Percentiles rank a stretch among this genome's conserved stretches.
Evolutionary conservation across 2,797 vertebrate species (phyloP).

Genomic region (Eupleurogrammus muticus): DNA sequence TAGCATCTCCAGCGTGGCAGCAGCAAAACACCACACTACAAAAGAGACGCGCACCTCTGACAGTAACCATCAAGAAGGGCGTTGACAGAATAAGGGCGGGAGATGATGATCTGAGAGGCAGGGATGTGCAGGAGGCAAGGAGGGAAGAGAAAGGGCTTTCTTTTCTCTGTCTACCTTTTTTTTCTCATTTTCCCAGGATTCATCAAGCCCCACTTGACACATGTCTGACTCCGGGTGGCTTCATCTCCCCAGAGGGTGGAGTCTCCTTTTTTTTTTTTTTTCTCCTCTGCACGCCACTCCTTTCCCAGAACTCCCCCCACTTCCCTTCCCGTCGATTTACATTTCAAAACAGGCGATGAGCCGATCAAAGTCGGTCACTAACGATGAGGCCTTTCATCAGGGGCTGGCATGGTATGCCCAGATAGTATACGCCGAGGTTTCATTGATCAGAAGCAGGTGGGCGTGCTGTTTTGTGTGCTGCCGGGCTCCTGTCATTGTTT

Average conservation of each 20-base stretch:
- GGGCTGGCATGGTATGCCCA: conserved; percentile 64
- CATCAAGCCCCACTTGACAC: conserved; percentile 86
- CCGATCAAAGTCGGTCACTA: conserved; percentile 85
- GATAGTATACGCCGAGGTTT: conserved; percentile 72
- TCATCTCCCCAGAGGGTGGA: conserved; percentile 83
- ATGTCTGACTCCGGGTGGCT: conserved; percentile 82
- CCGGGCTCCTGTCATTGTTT: conserved; percentile 77
- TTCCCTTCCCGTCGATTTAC: conserved; percentile 80
- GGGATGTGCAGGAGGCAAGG: conserved; percentile 79
- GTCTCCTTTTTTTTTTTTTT: conserved; percentile 78
- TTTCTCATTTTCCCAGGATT: conserved; percentile 76
- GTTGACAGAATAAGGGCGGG: conserved; percentile 89
- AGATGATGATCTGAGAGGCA: conserved; percentile 87
- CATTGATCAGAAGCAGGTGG: conserved; percentile 80
- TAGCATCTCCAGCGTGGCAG: conserved; percentile 76
- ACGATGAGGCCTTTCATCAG: conserved; percentile 83
- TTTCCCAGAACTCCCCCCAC: conserved; percentile 68
- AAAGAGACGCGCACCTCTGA: conserved; percentile 86
- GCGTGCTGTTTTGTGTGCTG: conserved; percentile 69
- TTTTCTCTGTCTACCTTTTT: conserved; percentile 71
- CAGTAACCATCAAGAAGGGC: conserved; percentile 86
- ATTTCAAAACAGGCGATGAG: conserved; percentile 86
- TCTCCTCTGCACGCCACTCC: conserved; percentile 74
- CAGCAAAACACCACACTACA: conserved; percentile 82
- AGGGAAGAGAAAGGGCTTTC: conserved; percentile 78